Evolutionary conservation across 2,113 vertebrate genomes (phyloP).

Genomic region (Ranitomeya variabilis): DNA sequence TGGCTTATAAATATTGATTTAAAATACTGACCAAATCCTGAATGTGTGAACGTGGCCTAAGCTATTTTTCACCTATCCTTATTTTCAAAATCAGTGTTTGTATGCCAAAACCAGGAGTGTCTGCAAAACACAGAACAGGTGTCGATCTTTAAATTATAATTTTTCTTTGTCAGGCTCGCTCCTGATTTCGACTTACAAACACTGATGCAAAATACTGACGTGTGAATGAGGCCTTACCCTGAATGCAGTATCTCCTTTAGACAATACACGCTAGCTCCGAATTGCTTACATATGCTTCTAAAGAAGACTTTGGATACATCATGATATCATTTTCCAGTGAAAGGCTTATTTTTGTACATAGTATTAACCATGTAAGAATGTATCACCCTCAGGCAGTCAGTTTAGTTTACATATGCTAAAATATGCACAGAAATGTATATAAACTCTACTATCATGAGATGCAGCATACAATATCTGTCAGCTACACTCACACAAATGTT

Average conservation of each 20-base stretch:
- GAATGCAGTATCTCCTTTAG: not conserved
- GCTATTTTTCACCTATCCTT: too few species aligned
- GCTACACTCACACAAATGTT: conserved; percentile 3
- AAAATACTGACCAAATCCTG: too few species aligned
- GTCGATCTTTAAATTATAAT: too few species aligned
- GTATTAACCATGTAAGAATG: not conserved
- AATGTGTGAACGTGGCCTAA: too few species aligned
- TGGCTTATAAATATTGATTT: too few species aligned
- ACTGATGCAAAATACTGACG: too few species aligned
- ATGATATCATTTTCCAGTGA: not conserved
- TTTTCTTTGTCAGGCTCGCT: too few species aligned
- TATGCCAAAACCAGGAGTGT: too few species aligned
- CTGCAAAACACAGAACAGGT: too few species aligned
- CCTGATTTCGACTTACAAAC: too few species aligned
- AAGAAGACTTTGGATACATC: not conserved
- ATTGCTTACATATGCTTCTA: not conserved
- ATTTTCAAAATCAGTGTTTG: too few species aligned
- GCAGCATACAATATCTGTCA: conserved; percentile 31
- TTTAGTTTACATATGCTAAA: conserved; percentile 23
- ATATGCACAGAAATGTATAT: not conserved
- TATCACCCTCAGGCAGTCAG: not conserved
- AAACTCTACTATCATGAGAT: conserved; percentile 3
- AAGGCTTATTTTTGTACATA: not conserved
- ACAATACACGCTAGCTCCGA: not conserved
- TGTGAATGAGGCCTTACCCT: not conserved